Evolutionary conservation across 2,113 vertebrate genomes (phyloP), one percentile per base, ranked within the genome.

Genomic region (Tautogolabrus adspersus): DNA sequence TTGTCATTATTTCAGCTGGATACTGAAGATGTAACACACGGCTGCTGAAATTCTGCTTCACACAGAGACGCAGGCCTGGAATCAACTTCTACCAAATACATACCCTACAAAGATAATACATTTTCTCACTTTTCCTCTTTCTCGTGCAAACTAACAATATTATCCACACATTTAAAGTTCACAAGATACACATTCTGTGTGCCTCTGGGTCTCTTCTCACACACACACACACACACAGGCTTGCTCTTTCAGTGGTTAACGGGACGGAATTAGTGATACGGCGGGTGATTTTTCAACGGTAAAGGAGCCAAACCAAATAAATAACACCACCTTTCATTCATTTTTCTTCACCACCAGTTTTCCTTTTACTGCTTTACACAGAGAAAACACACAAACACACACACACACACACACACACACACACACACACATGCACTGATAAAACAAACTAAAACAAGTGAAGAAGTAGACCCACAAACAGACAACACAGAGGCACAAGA

Each of bases 201-300:
- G 0, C 30, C 30, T 6, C 6, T 34, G 30, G 30, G 30, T 34
- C 30, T 34, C 4, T 34, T 34, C 30, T 34, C 30, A 34, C 30
- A 34, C 30, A 34, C 44, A 44, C 38, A 47, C 55, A 73, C 57
- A 73, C 67, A 87, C 80, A 91, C 79, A 83, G 57, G 47, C 65
- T 16, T 38, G 70, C 66, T 90, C 66, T 91, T 81, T 87, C 79
- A 67, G 88, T 72, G 65, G 83, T 65, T 15, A n/a, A 90, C 77
- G 61, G 76, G 37, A 91, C 76, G 64, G 76, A 93, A 92, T 90
- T 86, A 88, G 87, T 83, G 87, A 92, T 93, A 85, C n/a, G 70
- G 81, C 9, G 64, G 79, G 47, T 67, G 62, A 89, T 85, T 86
- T 82, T 86, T 92, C 82, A 67, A 83, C 64, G 85, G 75, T 76